Evolutionary conservation across 2,113 vertebrate genomes (phyloP).

Genomic region (Ellobius talpinus): DNA sequence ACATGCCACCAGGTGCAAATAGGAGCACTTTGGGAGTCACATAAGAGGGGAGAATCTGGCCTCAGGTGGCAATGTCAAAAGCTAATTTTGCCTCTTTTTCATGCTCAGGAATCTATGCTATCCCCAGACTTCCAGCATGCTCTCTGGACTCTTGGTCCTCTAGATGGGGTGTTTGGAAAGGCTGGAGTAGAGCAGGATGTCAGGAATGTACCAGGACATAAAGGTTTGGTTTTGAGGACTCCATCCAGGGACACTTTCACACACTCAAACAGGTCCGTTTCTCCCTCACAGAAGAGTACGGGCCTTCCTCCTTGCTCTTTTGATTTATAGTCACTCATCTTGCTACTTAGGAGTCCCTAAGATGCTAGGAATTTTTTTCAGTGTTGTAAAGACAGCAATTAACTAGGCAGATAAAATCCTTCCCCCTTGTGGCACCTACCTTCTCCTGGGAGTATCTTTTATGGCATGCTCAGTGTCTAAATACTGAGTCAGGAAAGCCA

Average conservation of each 20-base stretch:
- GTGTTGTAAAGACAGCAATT: background rate
- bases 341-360: background rate
- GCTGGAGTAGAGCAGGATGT: no score
- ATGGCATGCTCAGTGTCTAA: background rate
- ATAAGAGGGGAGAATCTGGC: background rate
- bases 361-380: background rate
- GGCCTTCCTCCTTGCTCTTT: background rate
- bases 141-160: background rate
- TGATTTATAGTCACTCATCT: background rate
- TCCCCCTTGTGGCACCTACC: background rate
- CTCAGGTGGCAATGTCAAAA: background rate
- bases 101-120: background rate
- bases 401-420: background rate
- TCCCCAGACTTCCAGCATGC: background rate
- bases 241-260: no score
- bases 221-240: accelerated
- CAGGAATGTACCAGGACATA: background rate
- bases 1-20: background rate
- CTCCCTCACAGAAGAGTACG: background rate
- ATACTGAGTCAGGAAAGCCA: background rate
- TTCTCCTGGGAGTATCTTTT: background rate
- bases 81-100: background rate
- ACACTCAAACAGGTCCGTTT: background rate
- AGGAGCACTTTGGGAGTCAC: background rate
- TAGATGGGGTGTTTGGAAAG: background rate